These are phyloP conservation scores for Amblyopsis rosae DNA, from an alignment of 2,113 vertebrate genomes.

Conservation along the genomic window DNA sequence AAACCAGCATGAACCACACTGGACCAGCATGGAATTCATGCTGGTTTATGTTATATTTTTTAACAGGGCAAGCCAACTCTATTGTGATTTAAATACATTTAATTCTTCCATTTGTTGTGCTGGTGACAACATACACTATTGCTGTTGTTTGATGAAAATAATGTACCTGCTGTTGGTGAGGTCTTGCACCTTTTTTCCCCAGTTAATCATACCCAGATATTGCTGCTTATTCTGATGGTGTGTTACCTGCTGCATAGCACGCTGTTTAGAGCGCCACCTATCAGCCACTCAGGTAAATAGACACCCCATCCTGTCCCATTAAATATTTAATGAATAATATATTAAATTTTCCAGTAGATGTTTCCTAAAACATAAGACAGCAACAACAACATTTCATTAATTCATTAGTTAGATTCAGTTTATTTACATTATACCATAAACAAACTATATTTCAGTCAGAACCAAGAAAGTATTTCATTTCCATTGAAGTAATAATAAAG, in stretches of 20 bases:
- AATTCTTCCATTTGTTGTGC: not conserved
- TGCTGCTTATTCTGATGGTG: conserved; percentile 85
- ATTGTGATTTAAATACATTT: too few relatives aligned
- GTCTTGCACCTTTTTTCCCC: conserved; percentile 9
- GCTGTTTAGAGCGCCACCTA: conserved; percentile 69
- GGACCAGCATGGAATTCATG: too few relatives aligned
- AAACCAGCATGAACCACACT: too few relatives aligned
- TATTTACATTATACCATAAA: too few relatives aligned
- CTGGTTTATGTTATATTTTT: too few relatives aligned
- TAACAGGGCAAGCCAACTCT: too few relatives aligned
- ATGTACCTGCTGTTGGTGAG: not conserved
- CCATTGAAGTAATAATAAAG: too few relatives aligned
- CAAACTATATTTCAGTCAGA: too few relatives aligned
- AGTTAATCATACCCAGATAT: conserved; percentile 85
- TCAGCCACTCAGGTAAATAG: conserved; percentile 72
- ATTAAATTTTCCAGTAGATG: not conserved
- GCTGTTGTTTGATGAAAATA: not conserved
- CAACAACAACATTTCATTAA: too few relatives aligned
- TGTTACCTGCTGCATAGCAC: conserved; percentile 86
- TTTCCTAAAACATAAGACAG: too few relatives aligned
- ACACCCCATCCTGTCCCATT: not conserved
- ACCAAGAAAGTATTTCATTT: too few relatives aligned
- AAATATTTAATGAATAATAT: not conserved
- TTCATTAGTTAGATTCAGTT: too few relatives aligned
- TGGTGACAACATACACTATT: not conserved